A percentile compares a stretch with the other conserved stretches of the same genome.
Evolutionary conservation across 2,113 vertebrate genomes (phyloP).

Genomic region (Eptatretus burgeri): DNA sequence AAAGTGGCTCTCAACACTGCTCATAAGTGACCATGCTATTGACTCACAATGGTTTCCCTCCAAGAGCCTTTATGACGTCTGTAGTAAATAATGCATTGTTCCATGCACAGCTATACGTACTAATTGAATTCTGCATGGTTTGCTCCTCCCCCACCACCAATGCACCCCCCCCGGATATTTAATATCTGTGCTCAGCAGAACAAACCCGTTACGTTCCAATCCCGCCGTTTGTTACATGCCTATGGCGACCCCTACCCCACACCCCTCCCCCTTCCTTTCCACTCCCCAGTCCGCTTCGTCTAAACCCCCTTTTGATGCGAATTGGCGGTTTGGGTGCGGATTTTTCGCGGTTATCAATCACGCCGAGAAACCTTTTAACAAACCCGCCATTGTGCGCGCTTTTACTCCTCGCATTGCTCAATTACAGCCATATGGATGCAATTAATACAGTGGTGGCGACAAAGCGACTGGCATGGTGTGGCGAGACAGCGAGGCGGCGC

Average conservation of each 20-base stretch:
- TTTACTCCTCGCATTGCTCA: slow-evolving; percentile 6
- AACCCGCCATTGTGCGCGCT: slow-evolving; percentile 6
- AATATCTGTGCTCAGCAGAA: slow-evolving; percentile 1
- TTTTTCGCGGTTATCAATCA: slow-evolving; percentile 6
- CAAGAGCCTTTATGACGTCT: neutral
- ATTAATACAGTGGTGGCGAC: slow-evolving; percentile 5
- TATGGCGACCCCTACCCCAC: neutral
- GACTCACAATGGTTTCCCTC: neutral
- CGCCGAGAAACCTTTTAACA: slow-evolving; percentile 6
- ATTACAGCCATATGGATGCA: slow-evolving; percentile 6
- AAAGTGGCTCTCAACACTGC: neutral
- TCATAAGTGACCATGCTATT: neutral
- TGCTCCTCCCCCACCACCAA: neutral
- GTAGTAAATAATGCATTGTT: neutral
- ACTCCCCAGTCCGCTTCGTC: neutral
- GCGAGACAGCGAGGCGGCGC: slow-evolving; percentile 1
- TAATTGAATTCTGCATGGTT: neutral
- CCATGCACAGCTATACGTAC: neutral
- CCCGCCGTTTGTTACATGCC: slow-evolving; percentile 2
- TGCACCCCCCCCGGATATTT: neutral
- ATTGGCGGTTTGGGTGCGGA: slow-evolving; percentile 4
- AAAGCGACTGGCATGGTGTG: neutral
- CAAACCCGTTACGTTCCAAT: neutral
- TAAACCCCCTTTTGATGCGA: slow-evolving; percentile 5
- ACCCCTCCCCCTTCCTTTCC: neutral